A percentile compares a stretch with the other conserved stretches of the same genome.
phyloP scores from a whole-genome alignment of 2,113 vertebrate species.

The Promerops cafer region DNA sequence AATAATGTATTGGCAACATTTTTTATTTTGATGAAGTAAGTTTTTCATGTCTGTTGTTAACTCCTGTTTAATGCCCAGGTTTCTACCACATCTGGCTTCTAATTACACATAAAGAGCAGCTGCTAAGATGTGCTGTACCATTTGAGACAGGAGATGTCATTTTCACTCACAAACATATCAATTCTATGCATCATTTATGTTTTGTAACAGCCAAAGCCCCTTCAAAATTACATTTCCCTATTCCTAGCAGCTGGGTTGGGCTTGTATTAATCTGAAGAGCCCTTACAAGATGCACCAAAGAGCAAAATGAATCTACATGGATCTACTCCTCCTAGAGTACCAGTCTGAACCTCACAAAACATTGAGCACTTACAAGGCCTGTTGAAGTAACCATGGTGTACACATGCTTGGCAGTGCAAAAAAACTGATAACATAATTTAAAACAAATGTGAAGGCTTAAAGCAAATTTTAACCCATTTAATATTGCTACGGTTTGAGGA shows the following conservation, averaged over 20 bases:
- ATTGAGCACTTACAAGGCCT: not conserved
- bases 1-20: not conserved
- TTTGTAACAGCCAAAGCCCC: not conserved
- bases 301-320: not conserved
- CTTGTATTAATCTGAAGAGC: not conserved
- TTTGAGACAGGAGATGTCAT: not conserved
- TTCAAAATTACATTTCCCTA: not conserved
- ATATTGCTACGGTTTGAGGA: not conserved
- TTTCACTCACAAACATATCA: not conserved
- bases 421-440: not conserved
- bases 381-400: not conserved
- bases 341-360: not conserved
- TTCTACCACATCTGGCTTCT: conserved; percentile 2
- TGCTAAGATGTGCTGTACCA: not conserved
- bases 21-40: not conserved
- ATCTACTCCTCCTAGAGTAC: not conserved
- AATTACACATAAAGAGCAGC: not conserved
- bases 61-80: not conserved
- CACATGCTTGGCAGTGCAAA: not conserved
- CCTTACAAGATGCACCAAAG: not conserved
- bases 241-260: not conserved
- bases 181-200: not conserved
- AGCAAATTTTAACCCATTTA: not conserved
- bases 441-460: not conserved
- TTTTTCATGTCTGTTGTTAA: not conserved